Base-by-base conservation (phyloP, 2,888 invertebrate species). In the Tenthredo distinguenda region DNA sequence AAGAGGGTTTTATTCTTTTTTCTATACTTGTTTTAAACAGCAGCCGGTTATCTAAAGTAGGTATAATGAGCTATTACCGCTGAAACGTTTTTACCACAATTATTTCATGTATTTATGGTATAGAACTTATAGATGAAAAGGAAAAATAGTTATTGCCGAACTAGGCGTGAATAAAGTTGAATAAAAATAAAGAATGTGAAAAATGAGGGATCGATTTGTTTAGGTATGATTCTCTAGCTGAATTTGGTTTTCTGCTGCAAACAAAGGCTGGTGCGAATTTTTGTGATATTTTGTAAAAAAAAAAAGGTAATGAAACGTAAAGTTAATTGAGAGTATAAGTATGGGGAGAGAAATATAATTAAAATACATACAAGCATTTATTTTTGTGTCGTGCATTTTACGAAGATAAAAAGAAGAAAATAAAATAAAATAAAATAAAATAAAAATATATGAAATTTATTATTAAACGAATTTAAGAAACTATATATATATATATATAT, bases 331-430 rank as follows among this genome's bases (percentile, higher is more conserved):
- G 86, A 87, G 82, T 86, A 87, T 88, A 68, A 86, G 43, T 68
- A 72, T 7, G 31, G 40, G 47, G 47, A 40, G 40, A 34, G 43
- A 74, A 74, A 43, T 74, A 43, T 71, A 83, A 83, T 76, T 84
- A 81, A 65, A 65, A 88, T 87, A 90, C 88, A 92, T 91, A 92
- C 88, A 90, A 93, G 93, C 93, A 93, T 93, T 93, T 93, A 93
- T 93, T 93, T 93, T 93, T 93, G 91, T 93, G 93, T 93, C 91
- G 90, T 93, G 93, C 93, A 93, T 93, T 93, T 93, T 92, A 91
- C 85, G 90, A 88, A 87, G 89, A 87, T 82, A 86, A 86, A 72
- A 86, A 82, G 65, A 74, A 79, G 47, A 85, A 76, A 55, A 77
- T 21, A n/a, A 76, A 68, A 65, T n/a, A 76, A 65, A 31, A 21